These are phyloP conservation scores for Epinotia nisella DNA, from an alignment of 2,888 invertebrate species.

Conservation along the genomic window DNA sequence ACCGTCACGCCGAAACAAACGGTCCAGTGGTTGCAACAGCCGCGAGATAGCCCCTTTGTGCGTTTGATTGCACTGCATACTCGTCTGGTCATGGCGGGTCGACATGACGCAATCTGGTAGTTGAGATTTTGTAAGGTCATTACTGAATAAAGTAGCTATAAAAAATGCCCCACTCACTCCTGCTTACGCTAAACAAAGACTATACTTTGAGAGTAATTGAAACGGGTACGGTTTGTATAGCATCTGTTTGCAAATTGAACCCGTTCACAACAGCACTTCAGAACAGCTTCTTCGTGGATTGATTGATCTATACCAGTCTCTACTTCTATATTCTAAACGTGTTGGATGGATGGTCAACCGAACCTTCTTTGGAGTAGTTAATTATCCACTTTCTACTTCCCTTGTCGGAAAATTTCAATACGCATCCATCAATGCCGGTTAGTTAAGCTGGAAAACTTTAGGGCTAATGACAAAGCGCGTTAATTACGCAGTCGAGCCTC, in stretches of 20 bases:
- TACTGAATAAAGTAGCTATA: constrained; percentile 17
- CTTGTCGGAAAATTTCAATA: constrained; percentile 23
- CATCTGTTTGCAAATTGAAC: too few relatives aligned
- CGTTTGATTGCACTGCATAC: constrained; percentile 44
- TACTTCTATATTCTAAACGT: constrained; percentile 2
- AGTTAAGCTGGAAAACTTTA: constrained; percentile 13
- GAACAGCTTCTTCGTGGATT: too few relatives aligned
- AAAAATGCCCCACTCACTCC: too few relatives aligned
- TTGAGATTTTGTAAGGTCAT: constrained; percentile 23
- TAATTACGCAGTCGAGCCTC: constrained; percentile 28
- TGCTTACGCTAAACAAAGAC: not conserved
- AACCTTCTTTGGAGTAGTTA: constrained; percentile 17
- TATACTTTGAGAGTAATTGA: too few relatives aligned
- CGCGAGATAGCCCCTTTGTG: constrained; percentile 37
- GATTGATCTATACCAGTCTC: not conserved
- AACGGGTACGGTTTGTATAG: too few relatives aligned
- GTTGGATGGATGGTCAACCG: not conserved
- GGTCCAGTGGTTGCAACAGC: constrained; percentile 38
- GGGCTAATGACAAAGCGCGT: constrained; percentile 21
- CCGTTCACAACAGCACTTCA: too few relatives aligned
- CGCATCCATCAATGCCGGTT: constrained; percentile 30
- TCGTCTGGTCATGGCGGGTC: constrained; percentile 36
- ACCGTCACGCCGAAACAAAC: constrained; percentile 43
- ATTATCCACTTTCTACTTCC: constrained; percentile 36
- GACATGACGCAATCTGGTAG: constrained; percentile 27